Evolutionary conservation across 1,140 invertebrate genomes (phyloP).

Genomic region (Drosophila lini): DNA sequence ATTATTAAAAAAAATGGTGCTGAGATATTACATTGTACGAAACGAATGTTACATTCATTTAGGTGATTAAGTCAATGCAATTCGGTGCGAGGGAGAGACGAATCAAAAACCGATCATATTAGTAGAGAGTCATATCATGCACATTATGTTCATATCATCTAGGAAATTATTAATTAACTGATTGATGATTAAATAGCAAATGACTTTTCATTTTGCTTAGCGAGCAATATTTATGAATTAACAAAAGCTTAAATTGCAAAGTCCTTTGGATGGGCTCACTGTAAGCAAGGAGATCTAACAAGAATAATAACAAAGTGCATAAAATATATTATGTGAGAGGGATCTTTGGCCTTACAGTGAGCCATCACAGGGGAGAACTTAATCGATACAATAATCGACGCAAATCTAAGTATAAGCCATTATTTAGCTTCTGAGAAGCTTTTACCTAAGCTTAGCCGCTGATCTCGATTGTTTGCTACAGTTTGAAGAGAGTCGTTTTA

Average conservation of each 20-base stretch:
- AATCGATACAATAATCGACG: slow-evolving; percentile 21
- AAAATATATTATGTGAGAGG: no score
- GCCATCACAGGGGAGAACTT: neutral
- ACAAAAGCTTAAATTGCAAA: slow-evolving; percentile 20
- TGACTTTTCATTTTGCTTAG: slow-evolving; percentile 57
- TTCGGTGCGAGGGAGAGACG: slow-evolving; percentile 12
- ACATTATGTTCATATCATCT: slow-evolving; percentile 63
- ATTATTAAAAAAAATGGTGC: slow-evolving; percentile 65
- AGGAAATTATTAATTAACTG: slow-evolving; percentile 38
- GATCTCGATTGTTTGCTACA: slow-evolving; percentile 42
- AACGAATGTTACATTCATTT: slow-evolving; percentile 69
- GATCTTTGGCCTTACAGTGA: slow-evolving; percentile 18
- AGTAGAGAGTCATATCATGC: slow-evolving; percentile 49
- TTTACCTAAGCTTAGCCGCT: slow-evolving; percentile 55
- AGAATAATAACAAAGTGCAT: no score
- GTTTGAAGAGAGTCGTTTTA: slow-evolving; percentile 18
- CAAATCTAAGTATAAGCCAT: slow-evolving; percentile 50
- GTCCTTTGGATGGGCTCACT: slow-evolving; percentile 1
- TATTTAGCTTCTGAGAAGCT: slow-evolving; percentile 70
- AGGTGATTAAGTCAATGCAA: slow-evolving; percentile 53
- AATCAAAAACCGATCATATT: slow-evolving; percentile 54
- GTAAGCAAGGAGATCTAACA: neutral
- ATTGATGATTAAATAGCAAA: slow-evolving; percentile 48
- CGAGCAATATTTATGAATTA: slow-evolving; percentile 47
- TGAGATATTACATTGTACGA: slow-evolving; percentile 68